phyloP scores from a whole-genome alignment of 2,797 vertebrate genomes.

The Hypotaenidia philippensis region DNA sequence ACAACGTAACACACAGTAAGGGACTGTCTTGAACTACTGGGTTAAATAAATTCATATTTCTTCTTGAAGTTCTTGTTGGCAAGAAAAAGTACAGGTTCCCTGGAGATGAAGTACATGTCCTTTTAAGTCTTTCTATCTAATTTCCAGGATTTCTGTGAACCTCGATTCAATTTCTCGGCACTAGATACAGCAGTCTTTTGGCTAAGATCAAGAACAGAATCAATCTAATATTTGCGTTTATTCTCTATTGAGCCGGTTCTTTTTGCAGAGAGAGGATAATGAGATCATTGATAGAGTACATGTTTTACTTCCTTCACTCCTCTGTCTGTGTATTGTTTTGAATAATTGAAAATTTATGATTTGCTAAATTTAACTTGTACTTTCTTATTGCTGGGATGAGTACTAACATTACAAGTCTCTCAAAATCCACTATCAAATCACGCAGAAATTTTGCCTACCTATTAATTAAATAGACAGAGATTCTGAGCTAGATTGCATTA shows the following conservation, averaged over 20 bases:
- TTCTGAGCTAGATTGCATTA: not conserved
- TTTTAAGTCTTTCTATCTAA: slow-evolving; percentile 25
- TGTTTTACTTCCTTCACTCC: slow-evolving; percentile 4
- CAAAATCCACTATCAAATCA: not conserved
- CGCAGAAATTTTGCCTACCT: not conserved
- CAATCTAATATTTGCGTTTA: slow-evolving; percentile 52
- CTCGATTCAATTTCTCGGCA: slow-evolving; percentile 39
- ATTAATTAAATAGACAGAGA: not conserved
- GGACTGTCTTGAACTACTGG: not conserved
- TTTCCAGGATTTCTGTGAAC: slow-evolving; percentile 30
- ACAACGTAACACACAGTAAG: not conserved
- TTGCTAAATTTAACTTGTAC: slow-evolving; percentile 23
- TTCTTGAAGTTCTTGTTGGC: slow-evolving; percentile 32
- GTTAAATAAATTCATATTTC: slow-evolving; percentile 46
- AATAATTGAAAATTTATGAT: slow-evolving; percentile 47
- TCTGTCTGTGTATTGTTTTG: not conserved
- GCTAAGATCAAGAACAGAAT: slow-evolving; percentile 39
- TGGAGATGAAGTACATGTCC: not conserved
- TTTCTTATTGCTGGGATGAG: not conserved
- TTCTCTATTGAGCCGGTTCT: slow-evolving; percentile 19
- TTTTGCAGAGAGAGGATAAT: slow-evolving; percentile 31
- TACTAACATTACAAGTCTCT: not conserved
- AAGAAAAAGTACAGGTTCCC: not conserved
- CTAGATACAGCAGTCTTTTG: not conserved
- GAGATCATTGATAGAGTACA: slow-evolving; percentile 13